Evolutionary conservation across 2,113 vertebrate species (phyloP), one percentile per base, ranked within the genome.

Genomic region (Pheucticus melanocephalus): DNA sequence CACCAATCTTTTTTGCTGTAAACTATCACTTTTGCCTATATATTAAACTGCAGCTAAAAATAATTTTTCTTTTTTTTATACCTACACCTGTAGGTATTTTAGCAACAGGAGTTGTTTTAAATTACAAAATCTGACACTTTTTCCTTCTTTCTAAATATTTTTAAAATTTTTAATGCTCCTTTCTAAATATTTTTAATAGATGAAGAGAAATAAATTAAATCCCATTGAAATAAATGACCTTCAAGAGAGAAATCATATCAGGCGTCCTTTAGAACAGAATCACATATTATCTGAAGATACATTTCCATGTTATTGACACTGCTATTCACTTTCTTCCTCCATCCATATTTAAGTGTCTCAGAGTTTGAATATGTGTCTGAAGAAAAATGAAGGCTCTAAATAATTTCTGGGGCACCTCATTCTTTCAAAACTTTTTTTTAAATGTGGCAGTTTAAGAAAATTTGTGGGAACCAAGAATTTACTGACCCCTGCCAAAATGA

Each of bases 401-500:
- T 85, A 40, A 23, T 57, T 87, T 82, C 63, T 80, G 42, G 31
- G 23, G 27, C 24, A 73, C 42, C 7, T 82, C 30, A 47, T 39
- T 53, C 25, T 77, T 87, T 82, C 61, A 69, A 84, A 88, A 80
- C 48, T 71, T 83, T 91, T 88, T 90, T 86, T 75, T 4, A 69
- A 56, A 77, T 6, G 7, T 3, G 4, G 68, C 24, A 65, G 25
- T 78, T 69, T 4, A 76, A 79, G 44, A 91, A 91, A 44, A 48
- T 65, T 51, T 54, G 27, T 6, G 5, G 56, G 63, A 59, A 65
- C n/a, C 75, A 95, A 91, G 78, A 95, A 85, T 91, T 82, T 80
- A 77, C 53, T 28, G 25, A 73, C 31, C 27, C 80, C 66, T 91
- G 95, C 81, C 91, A 96, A 94, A 96, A 82, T 24, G 42, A 77